A percentile compares a stretch with the other conserved stretches of the same genome.
phyloP scores from a whole-genome alignment of 2,797 vertebrate species.

The Ctenosaura bakeri region DNA sequence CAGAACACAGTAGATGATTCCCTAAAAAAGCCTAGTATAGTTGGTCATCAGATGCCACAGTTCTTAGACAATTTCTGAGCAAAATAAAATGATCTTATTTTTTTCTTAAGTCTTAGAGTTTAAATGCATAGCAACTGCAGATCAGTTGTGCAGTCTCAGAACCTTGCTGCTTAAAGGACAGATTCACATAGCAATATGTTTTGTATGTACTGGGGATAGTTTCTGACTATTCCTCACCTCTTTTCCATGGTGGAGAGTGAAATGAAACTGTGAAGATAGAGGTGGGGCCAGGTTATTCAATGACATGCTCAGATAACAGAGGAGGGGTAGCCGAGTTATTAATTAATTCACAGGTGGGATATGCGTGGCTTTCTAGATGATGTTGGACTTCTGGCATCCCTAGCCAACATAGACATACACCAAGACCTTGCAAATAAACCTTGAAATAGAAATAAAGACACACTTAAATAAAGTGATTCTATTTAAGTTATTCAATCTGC shows the following conservation, averaged over 20 bases:
- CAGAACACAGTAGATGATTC: neutral
- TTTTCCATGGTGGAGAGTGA: too few relatives aligned
- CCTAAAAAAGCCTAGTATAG: neutral
- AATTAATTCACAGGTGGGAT: too few relatives aligned
- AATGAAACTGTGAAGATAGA: too few relatives aligned
- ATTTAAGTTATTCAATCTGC: neutral
- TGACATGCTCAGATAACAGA: too few relatives aligned
- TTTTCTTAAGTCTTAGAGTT: neutral
- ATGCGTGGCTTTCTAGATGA: too few relatives aligned
- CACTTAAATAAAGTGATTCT: constrained; percentile 15
- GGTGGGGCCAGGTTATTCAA: too few relatives aligned
- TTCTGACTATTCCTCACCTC: too few relatives aligned
- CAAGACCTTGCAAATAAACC: neutral
- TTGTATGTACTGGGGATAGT: too few relatives aligned
- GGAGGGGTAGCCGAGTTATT: too few relatives aligned
- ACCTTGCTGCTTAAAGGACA: neutral
- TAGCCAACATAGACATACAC: neutral
- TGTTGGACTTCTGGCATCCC: too few relatives aligned
- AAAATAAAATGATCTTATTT: neutral
- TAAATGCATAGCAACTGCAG: neutral
- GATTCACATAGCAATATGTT: too few relatives aligned
- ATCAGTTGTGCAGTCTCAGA: neutral
- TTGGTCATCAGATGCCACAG: neutral
- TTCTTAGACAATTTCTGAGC: neutral
- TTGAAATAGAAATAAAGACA: neutral